phyloP scores from a whole-genome alignment of 2,888 invertebrate species.

The Drosophila phalerata region DNA sequence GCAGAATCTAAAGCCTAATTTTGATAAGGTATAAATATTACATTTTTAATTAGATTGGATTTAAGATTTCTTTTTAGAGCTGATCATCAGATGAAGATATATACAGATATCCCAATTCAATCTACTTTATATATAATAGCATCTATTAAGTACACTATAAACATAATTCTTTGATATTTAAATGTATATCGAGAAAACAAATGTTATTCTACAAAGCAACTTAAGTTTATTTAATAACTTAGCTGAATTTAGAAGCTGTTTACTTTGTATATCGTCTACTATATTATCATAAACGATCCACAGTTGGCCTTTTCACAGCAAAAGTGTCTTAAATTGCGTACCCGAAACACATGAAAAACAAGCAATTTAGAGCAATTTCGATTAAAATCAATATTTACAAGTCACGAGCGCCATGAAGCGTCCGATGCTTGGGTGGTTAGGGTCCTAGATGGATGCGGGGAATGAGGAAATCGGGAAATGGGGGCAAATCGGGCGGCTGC shows the following conservation, averaged over 20 bases:
- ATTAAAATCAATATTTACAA: conserved; percentile 84
- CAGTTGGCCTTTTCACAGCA: conserved; percentile 61
- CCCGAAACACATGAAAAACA: conserved; percentile 54
- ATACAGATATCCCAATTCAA: no score
- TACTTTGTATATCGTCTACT: not conserved
- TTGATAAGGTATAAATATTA: no score
- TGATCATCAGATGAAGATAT: no score
- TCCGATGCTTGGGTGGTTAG: conserved; percentile 36
- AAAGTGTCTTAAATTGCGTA: conserved; percentile 78
- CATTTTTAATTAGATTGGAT: no score
- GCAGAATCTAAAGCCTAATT: no score
- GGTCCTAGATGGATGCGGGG: conserved; percentile 10
- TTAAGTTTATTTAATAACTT: not conserved
- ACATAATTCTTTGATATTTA: no score
- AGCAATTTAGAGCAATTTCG: conserved; percentile 83
- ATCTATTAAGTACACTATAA: no score
- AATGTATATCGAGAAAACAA: not conserved
- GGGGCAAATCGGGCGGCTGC: conserved; percentile 20
- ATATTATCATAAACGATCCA: conserved; percentile 19
- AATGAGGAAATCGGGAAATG: not conserved
- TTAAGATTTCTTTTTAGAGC: no score
- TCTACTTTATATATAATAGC: no score
- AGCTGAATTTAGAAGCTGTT: conserved; percentile 1
- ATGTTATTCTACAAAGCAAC: not conserved
- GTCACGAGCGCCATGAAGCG: conserved; percentile 51